These are phyloP conservation scores for Caenorhabditis zanzibari DNA, from an alignment of 2,888 invertebrate genomes.

Conservation along the genomic window DNA sequence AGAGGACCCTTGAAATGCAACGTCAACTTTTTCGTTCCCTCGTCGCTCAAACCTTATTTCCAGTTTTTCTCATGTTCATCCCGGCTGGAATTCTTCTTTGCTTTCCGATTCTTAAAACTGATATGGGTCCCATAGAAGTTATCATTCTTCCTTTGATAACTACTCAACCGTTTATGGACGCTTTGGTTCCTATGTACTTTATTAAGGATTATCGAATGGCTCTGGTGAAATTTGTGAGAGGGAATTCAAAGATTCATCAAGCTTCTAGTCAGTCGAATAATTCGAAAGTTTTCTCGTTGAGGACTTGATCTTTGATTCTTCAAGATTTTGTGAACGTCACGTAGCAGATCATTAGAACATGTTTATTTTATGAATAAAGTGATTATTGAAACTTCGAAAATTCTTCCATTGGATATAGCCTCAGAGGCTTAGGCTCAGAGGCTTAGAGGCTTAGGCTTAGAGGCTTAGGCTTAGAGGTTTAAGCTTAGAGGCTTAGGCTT, in stretches of 20 bases:
- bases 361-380: no score
- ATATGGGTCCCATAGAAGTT: slow-evolving; percentile 25
- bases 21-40: slow-evolving; percentile 39
- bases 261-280: background rate
- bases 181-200: slow-evolving; percentile 42
- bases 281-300: slow-evolving; percentile 13
- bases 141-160: slow-evolving; percentile 31
- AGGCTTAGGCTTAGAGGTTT: no score
- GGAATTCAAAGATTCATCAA: background rate
- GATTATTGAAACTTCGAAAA: no score
- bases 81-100: slow-evolving; percentile 38
- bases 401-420: no score
- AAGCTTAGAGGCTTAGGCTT: no score
- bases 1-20: slow-evolving; percentile 45
- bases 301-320: background rate
- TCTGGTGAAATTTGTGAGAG: background rate
- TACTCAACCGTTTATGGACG: slow-evolving; percentile 37
- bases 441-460: no score
- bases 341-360: background rate
- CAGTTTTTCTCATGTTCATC: slow-evolving; percentile 42
- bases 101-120: slow-evolving; percentile 34
- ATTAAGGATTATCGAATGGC: slow-evolving; percentile 48
- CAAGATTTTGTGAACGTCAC: no score
- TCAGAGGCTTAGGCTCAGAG: no score
- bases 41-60: slow-evolving; percentile 41